Evolutionary conservation across 2,888 invertebrate genomes (phyloP), one percentile per base, ranked within the genome.

Genomic region (Mechanitis mazaeus): DNA sequence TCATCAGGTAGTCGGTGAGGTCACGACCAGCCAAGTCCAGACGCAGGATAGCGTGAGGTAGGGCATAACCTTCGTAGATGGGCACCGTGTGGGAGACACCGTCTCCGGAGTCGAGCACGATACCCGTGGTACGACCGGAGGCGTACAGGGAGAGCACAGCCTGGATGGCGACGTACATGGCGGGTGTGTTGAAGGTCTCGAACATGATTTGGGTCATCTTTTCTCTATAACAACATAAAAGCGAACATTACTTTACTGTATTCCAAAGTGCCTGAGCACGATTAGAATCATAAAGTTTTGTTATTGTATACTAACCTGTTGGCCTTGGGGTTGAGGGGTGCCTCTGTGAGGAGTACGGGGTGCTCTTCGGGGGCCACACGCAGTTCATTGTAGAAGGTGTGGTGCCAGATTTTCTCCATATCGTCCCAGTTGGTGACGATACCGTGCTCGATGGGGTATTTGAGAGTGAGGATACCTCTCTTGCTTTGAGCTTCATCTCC

Each of bases 381-480:
- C 82, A 98, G 93, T 89, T 98, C 97, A 85, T 98, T 98, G 95
- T 98, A 98, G 94, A 98, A 98, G 80, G 98, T 97, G 92, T 98
- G 98, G 90, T 98, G 98, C 98, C 98, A 98, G 92, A 98, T 98
- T 91, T 98, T 97, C 91, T 98, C 98, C 98, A 98, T 98, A 80
- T 97, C 97, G 80, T 98, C 97, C 98, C 98, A 98, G 93, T 98
- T 97, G 88, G 97, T 98, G 82, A 98, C 96, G 90, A 98, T 97
- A 78, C 97, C 97, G 91, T 98, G 97, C 87, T 98, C 97, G 86
- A 98, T 97, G 79, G 97, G 97, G 91, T 98, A 98, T 86, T 97
- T 97, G 83, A 98, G 91, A 71, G 97, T 97, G 75, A 97, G 94
- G 91, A 98, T 97, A 91, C 97, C 97, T 91, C 97, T 93, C 92